These are phyloP conservation scores for Indri indri DNA, from an alignment of 2,113 vertebrate species.

Conservation along the genomic window DNA sequence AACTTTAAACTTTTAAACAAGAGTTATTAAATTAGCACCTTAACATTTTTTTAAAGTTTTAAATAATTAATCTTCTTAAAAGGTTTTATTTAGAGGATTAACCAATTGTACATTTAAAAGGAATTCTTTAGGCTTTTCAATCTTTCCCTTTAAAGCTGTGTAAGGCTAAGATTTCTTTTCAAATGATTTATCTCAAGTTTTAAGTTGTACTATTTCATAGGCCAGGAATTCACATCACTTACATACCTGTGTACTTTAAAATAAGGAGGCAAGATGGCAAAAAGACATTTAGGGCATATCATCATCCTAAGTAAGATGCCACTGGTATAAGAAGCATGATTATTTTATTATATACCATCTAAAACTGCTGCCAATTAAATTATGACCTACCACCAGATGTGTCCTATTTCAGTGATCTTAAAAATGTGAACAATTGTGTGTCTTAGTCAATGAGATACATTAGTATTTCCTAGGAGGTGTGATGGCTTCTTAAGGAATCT, in stretches of 20 bases:
- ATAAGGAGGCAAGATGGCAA: constrained; percentile 44
- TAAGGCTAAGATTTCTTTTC: constrained; percentile 51
- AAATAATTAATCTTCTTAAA: constrained; percentile 12
- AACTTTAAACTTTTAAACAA: constrained; percentile 46
- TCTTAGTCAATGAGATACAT: neutral
- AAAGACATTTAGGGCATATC: constrained; percentile 14
- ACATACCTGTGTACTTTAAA: constrained; percentile 8
- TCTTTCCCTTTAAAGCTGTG: constrained; percentile 26
- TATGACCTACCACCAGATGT: neutral
- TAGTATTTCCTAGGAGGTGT: neutral
- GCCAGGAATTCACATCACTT: constrained; percentile 28
- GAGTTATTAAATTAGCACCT: constrained; percentile 53
- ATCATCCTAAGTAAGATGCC: constrained; percentile 33
- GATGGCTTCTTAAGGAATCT: neutral
- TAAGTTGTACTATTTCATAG: constrained; percentile 29
- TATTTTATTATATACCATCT: neutral
- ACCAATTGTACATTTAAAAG: constrained; percentile 44
- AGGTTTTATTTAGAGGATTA: constrained; percentile 51
- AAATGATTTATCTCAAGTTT: constrained; percentile 1
- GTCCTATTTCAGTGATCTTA: constrained; percentile 20
- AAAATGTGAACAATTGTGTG: constrained; percentile 17
- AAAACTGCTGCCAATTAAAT: constrained; percentile 7
- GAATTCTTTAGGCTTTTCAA: constrained; percentile 47
- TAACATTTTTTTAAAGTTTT: constrained; percentile 13
- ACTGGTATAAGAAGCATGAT: neutral